These are phyloP conservation scores for Calliphora vomitoria DNA, from an alignment of 2,888 invertebrate species.

Conservation along the genomic window DNA sequence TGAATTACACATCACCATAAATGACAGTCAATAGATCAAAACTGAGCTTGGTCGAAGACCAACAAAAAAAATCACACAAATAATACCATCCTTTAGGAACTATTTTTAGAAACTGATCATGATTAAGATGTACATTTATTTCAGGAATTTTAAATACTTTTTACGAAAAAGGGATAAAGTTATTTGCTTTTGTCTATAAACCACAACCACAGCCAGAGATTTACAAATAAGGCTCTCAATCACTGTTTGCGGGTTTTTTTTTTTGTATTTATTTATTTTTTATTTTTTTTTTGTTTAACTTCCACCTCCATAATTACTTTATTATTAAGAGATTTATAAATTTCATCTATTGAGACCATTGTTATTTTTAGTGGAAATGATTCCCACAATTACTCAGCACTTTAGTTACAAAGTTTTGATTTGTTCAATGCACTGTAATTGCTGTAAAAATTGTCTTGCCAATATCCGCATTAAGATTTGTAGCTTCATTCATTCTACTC, in stretches of 20 bases:
- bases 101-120: slow-evolving; percentile 68
- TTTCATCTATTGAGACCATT: slow-evolving; percentile 50
- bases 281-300: neutral
- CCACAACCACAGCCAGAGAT: neutral
- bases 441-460: slow-evolving; percentile 13
- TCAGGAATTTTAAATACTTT: slow-evolving; percentile 50
- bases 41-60: slow-evolving; percentile 9
- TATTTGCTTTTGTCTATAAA: slow-evolving; percentile 9
- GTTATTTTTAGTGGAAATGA: slow-evolving; percentile 65
- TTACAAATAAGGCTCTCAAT: neutral
- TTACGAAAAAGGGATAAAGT: slow-evolving; percentile 8
- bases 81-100: slow-evolving; percentile 43
- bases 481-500: slow-evolving; percentile 48
- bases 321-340: slow-evolving; percentile 37
- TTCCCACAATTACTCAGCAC: slow-evolving; percentile 67
- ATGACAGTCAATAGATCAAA: slow-evolving; percentile 74
- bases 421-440: slow-evolving; percentile 1
- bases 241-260: slow-evolving; percentile 3
- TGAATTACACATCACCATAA: slow-evolving; percentile 70
- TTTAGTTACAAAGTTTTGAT: slow-evolving; percentile 14
- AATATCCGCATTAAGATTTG: slow-evolving; percentile 58
- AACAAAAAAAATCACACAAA: slow-evolving; percentile 33
- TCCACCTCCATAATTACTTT: slow-evolving; percentile 38
- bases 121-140: slow-evolving; percentile 66
- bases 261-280: neutral